Evolutionary conservation across 2,113 vertebrate species (phyloP), one percentile per base, ranked within the genome.

Genomic region (Cavia porcellus): DNA sequence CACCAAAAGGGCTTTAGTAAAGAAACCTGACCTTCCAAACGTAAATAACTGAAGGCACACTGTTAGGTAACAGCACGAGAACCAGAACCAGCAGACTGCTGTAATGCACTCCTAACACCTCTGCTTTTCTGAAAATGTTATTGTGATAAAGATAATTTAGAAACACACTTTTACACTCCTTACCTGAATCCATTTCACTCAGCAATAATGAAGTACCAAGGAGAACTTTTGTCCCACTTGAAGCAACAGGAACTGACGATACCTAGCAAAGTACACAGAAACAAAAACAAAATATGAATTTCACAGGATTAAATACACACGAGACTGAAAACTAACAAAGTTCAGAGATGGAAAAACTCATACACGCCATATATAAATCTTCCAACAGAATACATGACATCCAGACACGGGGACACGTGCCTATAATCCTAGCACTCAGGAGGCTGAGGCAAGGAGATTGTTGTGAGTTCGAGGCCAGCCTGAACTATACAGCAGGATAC

Each of bases 181-280:
- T 83, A 99, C 99, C 99, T 98, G 99, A 99, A 64, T 98, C 99
- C 13, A 99, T 77, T 57, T 98, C 95, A 87, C 98, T 97, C 0
- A 99, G 98, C 57, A 99, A 83, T 0, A 98, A 66, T 5, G 99
- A 98, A 1, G 98, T 95, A 5, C 68, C 75, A 97, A 99, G 97
- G 0, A 99, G 93, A 0, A 83, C 96, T 96, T 97, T 98, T 0
- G 98, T 98, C 87, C 97, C 97, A 88, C 86, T 93, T 66, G 98
- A 95, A 24, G 98, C 95, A 93, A 99, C 64, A 52, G 98, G 96
- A 96, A 99, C 97, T 1, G 98, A 85, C 0, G 96, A 89, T 11
- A 98, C 96, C 99, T 99, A 96, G 35, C 95, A 57, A 42, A 87
- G 80, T 94, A 93, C 30, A 74, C 7, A 92, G 90, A 32, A 92